Base-by-base conservation (phyloP, 2,797 vertebrate genomes). In the Danionella dracula region DNA sequence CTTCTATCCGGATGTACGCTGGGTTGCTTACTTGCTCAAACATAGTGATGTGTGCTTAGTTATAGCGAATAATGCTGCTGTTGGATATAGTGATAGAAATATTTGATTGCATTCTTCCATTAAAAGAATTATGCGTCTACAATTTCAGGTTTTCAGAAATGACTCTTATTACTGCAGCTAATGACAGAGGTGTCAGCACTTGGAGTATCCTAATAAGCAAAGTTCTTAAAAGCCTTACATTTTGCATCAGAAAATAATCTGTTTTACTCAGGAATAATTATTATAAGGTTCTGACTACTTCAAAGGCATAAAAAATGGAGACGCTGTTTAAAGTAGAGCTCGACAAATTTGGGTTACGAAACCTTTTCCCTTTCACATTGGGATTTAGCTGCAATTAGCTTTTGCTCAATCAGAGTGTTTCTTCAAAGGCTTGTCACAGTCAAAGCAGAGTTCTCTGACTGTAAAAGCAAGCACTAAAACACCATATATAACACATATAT, bases 111-210 rank as follows among this genome's bases (percentile, higher is more conserved):
- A 5, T 51, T 37, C 40, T 40, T 27, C 23, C 32, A 45, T 60
- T 60, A 72, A 38, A 67, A 67, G 27, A 9, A 20, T 73, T 73
- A 61, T 27, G 10, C 63, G 70, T 66, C 53, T 16, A 41, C 63
- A 13, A 60, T 38, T 67, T 59, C 53, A 67, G 61, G 20, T 20
- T 46, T 44, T 37, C 67, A 62, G 45, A 50, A 55, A 56, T 46
- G 38, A 61, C 32, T 40, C 27, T 69, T 20, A 40, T 42, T 42
- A 23, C 19, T 11, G 16, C 53, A 20, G 29, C 29, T 51, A 57
- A 57, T 57, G 54, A 19, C 11, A 44, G 41, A 63, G 16, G 67
- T 53, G 48, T 55, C 41, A 53, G 51, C 50, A 49, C 63, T 48
- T 15, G 9, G 62, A 57, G 49, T 41, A 55, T 54, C 41, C 31